Base-by-base conservation (phyloP, 2,797 vertebrate genomes). In the Anguilla obscura region DNA sequence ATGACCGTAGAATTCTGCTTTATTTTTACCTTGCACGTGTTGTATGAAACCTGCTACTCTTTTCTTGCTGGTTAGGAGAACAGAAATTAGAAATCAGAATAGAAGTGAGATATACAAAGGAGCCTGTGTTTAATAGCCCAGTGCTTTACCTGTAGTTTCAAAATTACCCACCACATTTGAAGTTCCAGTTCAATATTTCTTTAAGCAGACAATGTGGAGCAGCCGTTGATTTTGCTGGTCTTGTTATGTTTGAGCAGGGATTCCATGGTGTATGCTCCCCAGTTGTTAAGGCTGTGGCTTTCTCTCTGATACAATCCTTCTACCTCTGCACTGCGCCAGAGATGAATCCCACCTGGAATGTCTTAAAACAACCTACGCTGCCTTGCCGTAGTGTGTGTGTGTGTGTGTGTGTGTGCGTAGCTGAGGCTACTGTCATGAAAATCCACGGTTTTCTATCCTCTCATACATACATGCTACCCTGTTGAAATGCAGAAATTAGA, bases 321-420 rank as follows among this genome's bases (percentile, higher is more conserved):
- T 82, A 10, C 45, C 79, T 48, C 45, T 82, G 79, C 45, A 50
- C 24, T 48, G 40, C 79, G 50, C 45, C 45, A 48, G 10, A 48
- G 79, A 48, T 50, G 50, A 50, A 82, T 48, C 16, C 21, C 18
- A 27, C 76, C 45, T 82, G 45, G 33, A 48, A 45, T 24, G 21
- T 82, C 79, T 48, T 18, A 82, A 45, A 50, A 50, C 8, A 9
- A 40, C 66, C 33, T 14, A 33, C 14, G 71, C 8, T 63, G 24
- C 45, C 14, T 30, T 5, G n/a, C 14, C 21, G 24, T 7, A 36
- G 83, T 45, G 54, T 85, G 84, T 85, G 84, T 63, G 56, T 63
- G 84, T 85, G 84, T 63, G 56, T 63, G 60, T 69, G 58, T 74
- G 85, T 16, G 85, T 27, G 85, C 50, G 71, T 76, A 21, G 74